These are phyloP conservation scores for Apamea sordens DNA, from an alignment of 2,888 invertebrate species.

Conservation along the genomic window DNA sequence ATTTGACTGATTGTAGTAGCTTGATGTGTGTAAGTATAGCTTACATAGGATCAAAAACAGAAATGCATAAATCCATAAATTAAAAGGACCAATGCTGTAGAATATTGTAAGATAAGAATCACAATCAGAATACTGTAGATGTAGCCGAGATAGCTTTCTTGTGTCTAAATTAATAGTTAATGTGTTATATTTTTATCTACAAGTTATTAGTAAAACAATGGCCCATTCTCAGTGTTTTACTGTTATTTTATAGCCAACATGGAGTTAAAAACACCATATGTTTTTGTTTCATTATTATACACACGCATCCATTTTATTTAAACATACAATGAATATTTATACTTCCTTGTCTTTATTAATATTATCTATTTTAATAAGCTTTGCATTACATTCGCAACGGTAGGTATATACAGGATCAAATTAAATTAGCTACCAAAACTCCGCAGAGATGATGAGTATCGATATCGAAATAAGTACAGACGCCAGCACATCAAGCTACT, in stretches of 20 bases:
- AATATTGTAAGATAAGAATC: background rate
- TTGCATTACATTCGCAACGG: background rate
- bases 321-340: background rate
- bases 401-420: background rate
- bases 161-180: background rate
- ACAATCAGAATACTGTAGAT: background rate
- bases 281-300: background rate
- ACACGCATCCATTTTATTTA: background rate
- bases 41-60: no score
- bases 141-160: background rate
- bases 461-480: no score
- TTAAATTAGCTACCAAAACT: no score
- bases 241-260: constrained; percentile 6
- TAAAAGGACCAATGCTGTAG: no score
- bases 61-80: no score
- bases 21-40: no score
- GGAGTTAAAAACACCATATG: background rate
- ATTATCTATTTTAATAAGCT: background rate
- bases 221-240: background rate
- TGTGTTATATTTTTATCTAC: background rate
- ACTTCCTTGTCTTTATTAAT: background rate
- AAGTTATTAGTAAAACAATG: constrained; percentile 1
- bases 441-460: no score
- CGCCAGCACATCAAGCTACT: no score
- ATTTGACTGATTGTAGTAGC: no score